phyloP scores from a whole-genome alignment of 23 tunicate species.

The Diplosoma virens region DNA sequence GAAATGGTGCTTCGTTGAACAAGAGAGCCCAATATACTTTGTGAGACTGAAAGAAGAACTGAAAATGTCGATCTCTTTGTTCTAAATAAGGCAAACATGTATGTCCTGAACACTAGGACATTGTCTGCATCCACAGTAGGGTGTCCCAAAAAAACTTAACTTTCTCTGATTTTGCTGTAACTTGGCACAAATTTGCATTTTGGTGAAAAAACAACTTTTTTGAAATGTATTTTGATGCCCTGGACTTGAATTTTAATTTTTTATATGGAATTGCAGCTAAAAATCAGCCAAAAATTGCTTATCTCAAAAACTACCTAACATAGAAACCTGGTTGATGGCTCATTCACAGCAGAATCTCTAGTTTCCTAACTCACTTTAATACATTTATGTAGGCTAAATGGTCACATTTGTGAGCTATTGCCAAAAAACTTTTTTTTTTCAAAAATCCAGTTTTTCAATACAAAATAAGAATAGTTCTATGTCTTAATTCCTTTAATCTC shows the following conservation, averaged over 20 bases:
- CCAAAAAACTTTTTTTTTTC: background rate
- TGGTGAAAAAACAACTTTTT: constrained; percentile 4
- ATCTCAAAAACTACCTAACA: background rate
- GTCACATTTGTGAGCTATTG: background rate
- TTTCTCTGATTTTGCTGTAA: background rate
- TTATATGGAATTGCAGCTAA: background rate
- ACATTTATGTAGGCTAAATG: background rate
- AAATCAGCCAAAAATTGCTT: background rate
- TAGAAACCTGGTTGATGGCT: constrained; percentile 26
- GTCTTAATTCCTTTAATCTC: no score
- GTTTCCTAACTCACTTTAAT: background rate
- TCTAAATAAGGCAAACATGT: no score
- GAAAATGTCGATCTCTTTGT: no score
- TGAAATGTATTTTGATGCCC: background rate
- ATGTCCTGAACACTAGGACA: no score
- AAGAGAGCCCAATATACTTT: no score
- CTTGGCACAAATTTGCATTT: background rate
- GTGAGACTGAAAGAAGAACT: no score
- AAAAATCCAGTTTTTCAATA: no score
- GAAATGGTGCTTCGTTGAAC: no score
- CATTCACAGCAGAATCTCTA: background rate
- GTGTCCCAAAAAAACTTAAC: no score
- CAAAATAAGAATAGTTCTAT: no score
- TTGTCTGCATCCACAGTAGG: no score
- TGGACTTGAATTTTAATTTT: background rate